phyloP scores from a whole-genome alignment of 2,113 vertebrate genomes.

The Sclerurus mexicanus region DNA sequence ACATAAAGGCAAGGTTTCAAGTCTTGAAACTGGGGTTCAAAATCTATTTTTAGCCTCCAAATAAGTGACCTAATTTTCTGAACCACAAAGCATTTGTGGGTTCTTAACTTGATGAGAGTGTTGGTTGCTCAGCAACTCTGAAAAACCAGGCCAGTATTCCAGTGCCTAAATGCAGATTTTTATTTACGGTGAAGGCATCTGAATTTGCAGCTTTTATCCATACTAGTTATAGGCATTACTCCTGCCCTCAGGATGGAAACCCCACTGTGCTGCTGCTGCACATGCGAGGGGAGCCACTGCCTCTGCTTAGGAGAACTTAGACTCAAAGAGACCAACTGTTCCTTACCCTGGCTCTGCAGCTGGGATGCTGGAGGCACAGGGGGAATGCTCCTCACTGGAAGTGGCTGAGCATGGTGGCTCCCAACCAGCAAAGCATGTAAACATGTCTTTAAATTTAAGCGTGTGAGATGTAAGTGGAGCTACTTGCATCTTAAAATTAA shows the following conservation, averaged over 20 bases:
- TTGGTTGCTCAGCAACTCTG: slow-evolving; percentile 45
- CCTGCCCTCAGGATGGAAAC: not conserved
- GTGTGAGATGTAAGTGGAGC: slow-evolving; percentile 27
- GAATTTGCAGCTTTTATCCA: not conserved
- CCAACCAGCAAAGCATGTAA: slow-evolving; percentile 28
- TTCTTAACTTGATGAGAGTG: not conserved
- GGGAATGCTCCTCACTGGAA: not conserved
- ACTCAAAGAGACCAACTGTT: not conserved
- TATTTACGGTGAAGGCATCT: not conserved
- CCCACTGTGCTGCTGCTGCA: not conserved
- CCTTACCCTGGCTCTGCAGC: rapidly evolving
- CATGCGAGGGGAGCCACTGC: not conserved
- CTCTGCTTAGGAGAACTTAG: not conserved
- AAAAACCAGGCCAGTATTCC: not conserved
- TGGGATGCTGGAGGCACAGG: not conserved
- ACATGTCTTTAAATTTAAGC: slow-evolving; percentile 42
- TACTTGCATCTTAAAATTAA: slow-evolving; percentile 65
- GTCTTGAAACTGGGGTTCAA: not conserved
- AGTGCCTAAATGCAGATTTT: not conserved
- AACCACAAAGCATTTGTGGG: not conserved
- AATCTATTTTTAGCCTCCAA: not conserved
- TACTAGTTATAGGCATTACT: not conserved
- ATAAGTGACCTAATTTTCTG: slow-evolving; percentile 14
- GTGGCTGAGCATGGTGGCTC: not conserved
- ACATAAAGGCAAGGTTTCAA: not conserved